Evolutionary conservation across 2,113 vertebrate species (phyloP), one percentile per base, ranked within the genome.

Genomic region (Anoplopoma fimbria): DNA sequence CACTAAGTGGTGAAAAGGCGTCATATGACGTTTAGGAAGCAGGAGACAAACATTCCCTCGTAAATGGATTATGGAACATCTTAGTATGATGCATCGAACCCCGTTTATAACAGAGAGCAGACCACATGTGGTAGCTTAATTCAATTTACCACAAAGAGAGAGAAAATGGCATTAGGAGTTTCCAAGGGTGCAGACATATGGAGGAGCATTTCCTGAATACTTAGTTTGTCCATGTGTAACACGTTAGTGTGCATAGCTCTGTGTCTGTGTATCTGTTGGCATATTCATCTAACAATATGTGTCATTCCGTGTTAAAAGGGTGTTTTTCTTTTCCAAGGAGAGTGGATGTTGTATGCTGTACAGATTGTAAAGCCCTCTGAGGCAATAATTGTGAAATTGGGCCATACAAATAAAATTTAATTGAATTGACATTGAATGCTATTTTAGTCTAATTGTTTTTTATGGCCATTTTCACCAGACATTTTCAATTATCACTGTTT

Each of bases 81-180:
- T 34, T 51, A 31, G 42, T 31, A 13, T 45, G 34, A 34, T 7
- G 0, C 5, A 34, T 42, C 19, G 23, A 29, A n/a, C 13, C 40
- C 7, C 19, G n/a, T 4, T 25, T 25, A 27, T 23, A 27, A 17
- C 45, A 64, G 21, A 38, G 31, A 38, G 15, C 23, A 53, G 15
- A 53, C 45, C 8, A 1, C 45, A 23, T 38, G 60, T 21, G 73
- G 14, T 64, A 38, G 38, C 60, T 36, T 2, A 25, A 63, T 10
- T 33, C 57, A 47, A 19, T 62, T 40, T 55, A 76, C 33, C 33
- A 65, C 61, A 65, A 27, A 51, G 42, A 64, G 34, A 36, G 34
- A 36, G 7, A 36, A 1, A 36, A 36, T 36, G 34, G 34, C 34
- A 36, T 42, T 14, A 23, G 4, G 15, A 7, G 34, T 67, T 55